Conservation (phyloP, 2,888 invertebrate species). For the Candidula unifasciata region DNA sequence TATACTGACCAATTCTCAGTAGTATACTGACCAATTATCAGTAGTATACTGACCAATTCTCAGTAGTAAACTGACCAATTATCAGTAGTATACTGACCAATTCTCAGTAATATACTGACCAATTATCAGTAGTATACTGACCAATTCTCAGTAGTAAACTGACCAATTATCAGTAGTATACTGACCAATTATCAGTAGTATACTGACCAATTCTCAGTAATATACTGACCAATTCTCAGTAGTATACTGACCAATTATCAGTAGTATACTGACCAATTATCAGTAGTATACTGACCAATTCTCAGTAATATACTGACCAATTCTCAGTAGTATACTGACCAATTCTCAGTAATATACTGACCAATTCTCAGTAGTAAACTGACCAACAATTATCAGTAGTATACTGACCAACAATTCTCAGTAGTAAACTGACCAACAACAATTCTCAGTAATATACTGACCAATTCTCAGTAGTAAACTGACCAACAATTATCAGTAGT, state of each 20-base stretch:
- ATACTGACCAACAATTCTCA: no score
- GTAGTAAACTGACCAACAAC: no score
- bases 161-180: constrained; percentile 23
- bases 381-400: constrained; percentile 22
- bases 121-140: constrained; percentile 23
- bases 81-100: constrained; percentile 29
- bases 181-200: constrained; percentile 27
- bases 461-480: no score
- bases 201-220: constrained; percentile 29
- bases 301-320: constrained; percentile 34
- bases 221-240: constrained; percentile 22
- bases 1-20: constrained; percentile 21
- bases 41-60: constrained; percentile 20
- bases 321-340: constrained; percentile 27
- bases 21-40: constrained; percentile 29
- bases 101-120: constrained; percentile 30
- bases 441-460: no score
- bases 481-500: no score
- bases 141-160: constrained; percentile 26
- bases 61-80: constrained; percentile 23
- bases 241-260: constrained; percentile 29
- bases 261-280: constrained; percentile 17
- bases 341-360: constrained; percentile 28
- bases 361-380: constrained; percentile 26
- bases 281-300: constrained; percentile 24